Base-by-base conservation (phyloP, 37 sponge, comb jelly and placozoan species). In the Mnemiopsis leidyi region DNA sequence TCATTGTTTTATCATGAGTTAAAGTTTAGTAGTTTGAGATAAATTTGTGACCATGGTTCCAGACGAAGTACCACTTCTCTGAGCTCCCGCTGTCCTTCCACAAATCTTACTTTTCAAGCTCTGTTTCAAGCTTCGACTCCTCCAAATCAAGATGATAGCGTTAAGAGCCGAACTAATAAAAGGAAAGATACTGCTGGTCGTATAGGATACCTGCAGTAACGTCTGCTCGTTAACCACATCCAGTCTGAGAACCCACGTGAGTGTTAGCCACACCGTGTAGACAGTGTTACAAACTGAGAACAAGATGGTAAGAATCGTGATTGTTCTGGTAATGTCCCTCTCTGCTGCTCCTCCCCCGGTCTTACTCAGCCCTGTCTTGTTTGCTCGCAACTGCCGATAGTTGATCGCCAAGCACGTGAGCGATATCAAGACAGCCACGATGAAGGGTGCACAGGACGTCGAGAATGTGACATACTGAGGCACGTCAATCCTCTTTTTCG, bases 241-340 rank as follows among this genome's bases (percentile, higher is more conserved):
- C 29, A 5, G 3, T 5, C 21, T 69, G n/a, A 69, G n/a, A 25
- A 20, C 73, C 24, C 24, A 25, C 24, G 29, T 21, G n/a, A 25
- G 24, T 3, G 36, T 18, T 25, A 69, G 7, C 28, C 24, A 69
- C 24, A 69, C 23, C 9, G 23, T 69, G 73, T 69, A 69, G n/a
- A 69, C 73, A n/a, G 73, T 69, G n/a, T 69, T 69, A 20, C 73
- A 69, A 1, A 69, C 73, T 3, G 73, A 21, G 73, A 69, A 69
- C 2, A 69, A 16, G n/a, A 25, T 25, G 2, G 73, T 69, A 3
- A 69, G 73, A 16, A 69, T 5, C 2, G 29, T 20, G 21, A 69
- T 69, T 1, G 73, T 69, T 1, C 7, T 20, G 9, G 73, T 69
- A 20, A 69, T 69, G 73, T 69, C 73, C 29, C n/a, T 16, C 21